These are phyloP conservation scores for Tamandua tetradactyla DNA, from an alignment of 2,797 vertebrate genomes.

Conservation along the genomic window DNA sequence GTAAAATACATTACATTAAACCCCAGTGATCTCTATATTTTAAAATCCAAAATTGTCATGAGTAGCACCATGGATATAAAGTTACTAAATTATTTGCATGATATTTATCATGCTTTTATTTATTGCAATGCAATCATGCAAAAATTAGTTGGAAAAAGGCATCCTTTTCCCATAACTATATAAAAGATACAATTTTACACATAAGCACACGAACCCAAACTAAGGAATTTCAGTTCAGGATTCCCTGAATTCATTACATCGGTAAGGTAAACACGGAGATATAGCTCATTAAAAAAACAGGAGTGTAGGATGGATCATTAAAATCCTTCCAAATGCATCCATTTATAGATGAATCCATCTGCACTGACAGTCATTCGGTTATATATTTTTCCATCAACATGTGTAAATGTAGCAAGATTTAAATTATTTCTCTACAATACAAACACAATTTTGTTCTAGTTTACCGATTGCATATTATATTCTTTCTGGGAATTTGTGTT, in stretches of 20 bases:
- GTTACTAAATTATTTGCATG: neutral
- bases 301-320: conserved; percentile 36
- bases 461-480: conserved; percentile 72
- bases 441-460: conserved; percentile 70
- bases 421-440: conserved; percentile 62
- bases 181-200: conserved; percentile 53
- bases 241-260: conserved; percentile 59
- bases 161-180: neutral
- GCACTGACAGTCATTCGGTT: neutral
- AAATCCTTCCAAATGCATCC: conserved; percentile 23
- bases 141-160: conserved; percentile 40
- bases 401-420: conserved; percentile 71
- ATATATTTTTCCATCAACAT: conserved; percentile 62
- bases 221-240: conserved; percentile 67
- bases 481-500: conserved; percentile 73
- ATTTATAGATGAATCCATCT: conserved; percentile 64
- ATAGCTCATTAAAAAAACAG: conserved; percentile 52
- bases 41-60: neutral
- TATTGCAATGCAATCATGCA: neutral
- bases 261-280: conserved; percentile 57
- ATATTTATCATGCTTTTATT: conserved; percentile 21
- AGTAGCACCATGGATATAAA: neutral
- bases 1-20: neutral
- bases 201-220: conserved; percentile 57
- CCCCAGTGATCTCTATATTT: neutral